phyloP scores from a whole-genome alignment of 2,797 vertebrate species.

The Valencia hispanica region DNA sequence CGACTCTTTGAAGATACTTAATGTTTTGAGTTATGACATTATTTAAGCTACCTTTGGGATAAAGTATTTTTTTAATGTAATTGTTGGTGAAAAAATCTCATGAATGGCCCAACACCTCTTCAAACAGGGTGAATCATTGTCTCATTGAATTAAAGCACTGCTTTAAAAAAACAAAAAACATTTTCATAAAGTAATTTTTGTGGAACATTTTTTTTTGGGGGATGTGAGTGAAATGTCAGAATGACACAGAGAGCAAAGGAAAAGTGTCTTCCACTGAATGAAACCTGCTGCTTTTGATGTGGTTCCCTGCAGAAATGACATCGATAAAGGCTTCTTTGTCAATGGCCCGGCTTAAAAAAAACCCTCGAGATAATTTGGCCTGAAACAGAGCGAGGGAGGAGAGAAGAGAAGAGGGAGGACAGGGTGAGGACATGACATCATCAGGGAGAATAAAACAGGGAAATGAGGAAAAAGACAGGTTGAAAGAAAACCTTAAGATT shows the following conservation, averaged over 20 bases:
- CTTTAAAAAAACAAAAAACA: not conserved
- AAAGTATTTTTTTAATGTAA: not conserved
- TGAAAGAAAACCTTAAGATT: not conserved
- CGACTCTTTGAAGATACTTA: not conserved
- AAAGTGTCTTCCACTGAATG: slow-evolving; percentile 17
- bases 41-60: not conserved
- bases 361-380: slow-evolving; percentile 44
- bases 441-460: not conserved
- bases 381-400: slow-evolving; percentile 23
- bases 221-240: slow-evolving; percentile 23
- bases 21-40: not conserved
- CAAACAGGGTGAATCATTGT: slow-evolving; percentile 3
- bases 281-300: slow-evolving; percentile 45
- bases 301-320: slow-evolving; percentile 41
- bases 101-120: not conserved
- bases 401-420: slow-evolving; percentile 5
- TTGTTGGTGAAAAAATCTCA: not conserved
- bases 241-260: slow-evolving; percentile 24
- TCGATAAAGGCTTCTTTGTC: slow-evolving; percentile 60
- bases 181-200: slow-evolving; percentile 10
- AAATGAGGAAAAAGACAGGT: not conserved
- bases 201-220: slow-evolving; percentile 22
- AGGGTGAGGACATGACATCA: slow-evolving; percentile 19
- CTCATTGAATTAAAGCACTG: slow-evolving; percentile 8
- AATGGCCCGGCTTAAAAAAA: slow-evolving; percentile 6